Base-by-base conservation (phyloP, 2,113 vertebrate species). In the Laticauda colubrina region DNA sequence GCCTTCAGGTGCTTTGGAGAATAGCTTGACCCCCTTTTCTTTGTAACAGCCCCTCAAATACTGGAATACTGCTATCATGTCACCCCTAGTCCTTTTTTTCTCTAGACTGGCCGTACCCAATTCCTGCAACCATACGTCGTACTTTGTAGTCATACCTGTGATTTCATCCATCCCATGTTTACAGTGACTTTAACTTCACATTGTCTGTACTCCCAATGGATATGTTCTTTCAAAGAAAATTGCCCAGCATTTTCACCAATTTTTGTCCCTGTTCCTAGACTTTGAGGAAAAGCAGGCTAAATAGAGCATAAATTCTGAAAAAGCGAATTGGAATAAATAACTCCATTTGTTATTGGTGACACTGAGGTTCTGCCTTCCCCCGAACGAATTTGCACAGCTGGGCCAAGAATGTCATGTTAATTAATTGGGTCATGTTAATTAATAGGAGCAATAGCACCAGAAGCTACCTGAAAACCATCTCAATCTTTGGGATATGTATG, bases 211-310 rank as follows among this genome's bases (percentile, higher is more conserved):
- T 81, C 85, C 75, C 45, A 92, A 55, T 39, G 26, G 55, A 9
- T 75, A 3, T 21, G 89, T 56, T 85, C 92, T 59, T 29, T 59
- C 57, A 0, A 24, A 90, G 55, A 85, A 91, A 29, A 93, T 88
- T 15, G 3, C 57, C 92, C 92, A 92, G 92, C 89, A 0, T 59
- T 93, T 94, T 94, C 91, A 95, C 43, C 0, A 0, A 93, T 94
- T 95, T 54, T 93, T 88, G 48, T 95, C 94, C 92, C 95, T 93
- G 69, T 59, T 57, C 45, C 0, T 0, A 14, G 24, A 23, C 51
- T 92, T 92, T 92, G 95, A 48, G 91, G 91, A 96, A 94, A 91
- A 89, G 55, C 92, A 94, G 93, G 91, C 56, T 85, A 93, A 94
- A 29, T 92, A 7, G 45, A 34, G 93, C 87, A 90, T 93, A 96